phyloP scores from a whole-genome alignment of 2,888 invertebrate species.

The Odontothrips loti region DNA sequence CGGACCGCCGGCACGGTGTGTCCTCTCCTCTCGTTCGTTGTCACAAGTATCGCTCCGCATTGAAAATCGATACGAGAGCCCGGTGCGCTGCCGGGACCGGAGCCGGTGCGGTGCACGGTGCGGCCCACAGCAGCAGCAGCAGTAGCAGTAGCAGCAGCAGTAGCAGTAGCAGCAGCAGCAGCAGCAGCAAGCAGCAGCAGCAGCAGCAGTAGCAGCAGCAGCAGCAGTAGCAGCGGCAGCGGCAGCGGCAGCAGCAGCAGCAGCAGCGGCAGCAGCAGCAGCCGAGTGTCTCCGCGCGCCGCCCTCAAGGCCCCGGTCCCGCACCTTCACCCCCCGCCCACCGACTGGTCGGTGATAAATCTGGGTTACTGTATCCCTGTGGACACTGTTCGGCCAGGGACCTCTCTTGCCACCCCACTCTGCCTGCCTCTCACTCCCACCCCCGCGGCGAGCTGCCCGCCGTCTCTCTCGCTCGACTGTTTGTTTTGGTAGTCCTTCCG shows the following conservation, averaged over 20 bases:
- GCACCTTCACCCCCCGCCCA: background rate
- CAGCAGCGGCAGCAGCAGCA: background rate
- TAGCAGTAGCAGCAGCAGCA: background rate
- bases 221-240: background rate
- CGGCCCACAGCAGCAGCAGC: background rate
- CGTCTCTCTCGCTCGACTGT: background rate
- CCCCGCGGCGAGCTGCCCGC: background rate
- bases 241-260: background rate
- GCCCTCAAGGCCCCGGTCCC: background rate
- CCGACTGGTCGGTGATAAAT: background rate
- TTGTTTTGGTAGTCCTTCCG: constrained; percentile 19
- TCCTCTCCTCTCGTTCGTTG: background rate
- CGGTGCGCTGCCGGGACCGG: background rate
- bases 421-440: background rate
- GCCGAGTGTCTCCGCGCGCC: background rate
- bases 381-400: constrained; percentile 21
- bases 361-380: constrained; percentile 24
- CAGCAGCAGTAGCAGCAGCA: background rate
- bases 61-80: background rate
- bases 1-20: too few relatives aligned
- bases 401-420: background rate
- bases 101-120: too few relatives aligned
- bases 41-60: background rate
- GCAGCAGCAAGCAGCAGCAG: background rate
- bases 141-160: background rate